phyloP scores from a whole-genome alignment of 2,888 invertebrate species.

The Drosophila lutescens region DNA sequence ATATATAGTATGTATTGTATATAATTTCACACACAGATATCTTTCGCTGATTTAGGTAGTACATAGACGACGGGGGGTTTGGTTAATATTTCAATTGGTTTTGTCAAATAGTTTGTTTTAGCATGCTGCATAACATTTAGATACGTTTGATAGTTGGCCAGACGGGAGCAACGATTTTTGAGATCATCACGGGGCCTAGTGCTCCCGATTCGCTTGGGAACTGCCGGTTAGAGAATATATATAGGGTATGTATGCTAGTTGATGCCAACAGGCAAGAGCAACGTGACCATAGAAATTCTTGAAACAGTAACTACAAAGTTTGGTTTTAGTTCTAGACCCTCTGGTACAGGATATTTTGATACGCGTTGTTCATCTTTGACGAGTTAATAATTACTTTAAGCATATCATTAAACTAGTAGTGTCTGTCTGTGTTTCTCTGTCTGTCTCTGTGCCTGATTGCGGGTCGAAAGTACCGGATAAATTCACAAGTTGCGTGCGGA shows the following conservation, averaged over 20 bases:
- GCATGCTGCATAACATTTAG: conserved; percentile 35
- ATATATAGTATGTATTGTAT: conserved; percentile 51
- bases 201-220: conserved; percentile 13
- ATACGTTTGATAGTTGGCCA: conserved; percentile 32
- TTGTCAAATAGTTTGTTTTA: conserved; percentile 28
- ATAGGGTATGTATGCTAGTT: conserved; percentile 18
- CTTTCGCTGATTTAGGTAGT: conserved; percentile 61
- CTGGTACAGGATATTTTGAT: conserved; percentile 59
- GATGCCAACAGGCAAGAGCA: conserved; percentile 42
- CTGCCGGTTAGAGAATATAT: conserved; percentile 18
- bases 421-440: conserved; percentile 18
- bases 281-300: conserved; percentile 30
- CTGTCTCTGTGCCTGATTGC: conserved; percentile 17
- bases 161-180: conserved; percentile 32
- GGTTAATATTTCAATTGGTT: conserved; percentile 59
- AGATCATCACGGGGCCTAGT: conserved; percentile 34
- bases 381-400: conserved; percentile 27
- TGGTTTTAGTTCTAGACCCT: conserved; percentile 27
- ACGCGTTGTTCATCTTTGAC: conserved; percentile 58
- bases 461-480: conserved; percentile 45
- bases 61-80: conserved; percentile 73
- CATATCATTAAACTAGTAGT: conserved; percentile 27
- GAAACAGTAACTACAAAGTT: conserved; percentile 52
- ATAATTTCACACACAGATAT: conserved; percentile 63
- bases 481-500: conserved; percentile 51